These are phyloP conservation scores for Germaria angustata DNA, from an alignment of 2,888 invertebrate genomes.

Conservation along the genomic window DNA sequence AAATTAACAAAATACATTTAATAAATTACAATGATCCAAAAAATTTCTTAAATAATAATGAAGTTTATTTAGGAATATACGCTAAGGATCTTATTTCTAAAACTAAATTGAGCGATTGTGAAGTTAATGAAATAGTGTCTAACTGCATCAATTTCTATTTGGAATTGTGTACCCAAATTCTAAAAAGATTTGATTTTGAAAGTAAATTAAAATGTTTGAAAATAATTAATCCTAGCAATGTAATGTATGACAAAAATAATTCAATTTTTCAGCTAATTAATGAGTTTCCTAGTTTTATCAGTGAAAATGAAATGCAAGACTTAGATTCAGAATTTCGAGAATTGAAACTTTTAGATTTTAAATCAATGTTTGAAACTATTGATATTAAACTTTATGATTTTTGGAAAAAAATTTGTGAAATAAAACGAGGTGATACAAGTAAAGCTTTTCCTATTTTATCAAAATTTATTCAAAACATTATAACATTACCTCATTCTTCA, in stretches of 20 bases:
- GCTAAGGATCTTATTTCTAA: background rate
- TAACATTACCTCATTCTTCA: constrained; percentile 19
- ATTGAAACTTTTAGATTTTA: background rate
- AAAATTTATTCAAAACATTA: background rate
- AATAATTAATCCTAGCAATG: background rate
- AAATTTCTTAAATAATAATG: background rate
- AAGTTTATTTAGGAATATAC: background rate
- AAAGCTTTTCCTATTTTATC: background rate
- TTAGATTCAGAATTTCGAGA: constrained; percentile 1
- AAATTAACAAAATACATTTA: background rate
- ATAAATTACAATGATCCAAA: background rate
- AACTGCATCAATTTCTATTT: background rate
- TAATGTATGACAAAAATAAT: background rate
- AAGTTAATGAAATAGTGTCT: background rate
- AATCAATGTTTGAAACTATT: background rate
- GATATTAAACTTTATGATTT: background rate
- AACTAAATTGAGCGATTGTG: background rate
- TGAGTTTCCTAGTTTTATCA: background rate
- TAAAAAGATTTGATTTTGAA: background rate
- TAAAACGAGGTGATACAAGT: background rate
- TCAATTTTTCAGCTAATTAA: background rate
- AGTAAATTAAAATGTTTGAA: background rate
- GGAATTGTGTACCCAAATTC: background rate
- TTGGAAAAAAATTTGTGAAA: constrained; percentile 11
- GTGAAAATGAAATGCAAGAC: background rate